These are phyloP conservation scores for Melieria omissa DNA, from an alignment of 2,888 invertebrate genomes.

Conservation along the genomic window DNA sequence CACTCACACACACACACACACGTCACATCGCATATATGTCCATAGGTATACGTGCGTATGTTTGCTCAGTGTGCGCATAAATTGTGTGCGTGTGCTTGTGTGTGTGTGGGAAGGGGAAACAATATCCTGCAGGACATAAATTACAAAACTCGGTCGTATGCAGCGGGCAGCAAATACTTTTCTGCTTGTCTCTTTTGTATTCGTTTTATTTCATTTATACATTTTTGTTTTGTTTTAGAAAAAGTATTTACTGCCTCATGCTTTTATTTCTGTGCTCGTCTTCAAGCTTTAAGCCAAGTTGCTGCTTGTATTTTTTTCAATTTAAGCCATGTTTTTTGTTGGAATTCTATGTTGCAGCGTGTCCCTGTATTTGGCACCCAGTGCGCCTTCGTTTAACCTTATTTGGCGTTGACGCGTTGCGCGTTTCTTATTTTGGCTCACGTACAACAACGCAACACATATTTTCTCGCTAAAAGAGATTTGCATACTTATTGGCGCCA, in stretches of 20 bases:
- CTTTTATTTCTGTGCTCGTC: too few relatives aligned
- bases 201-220: background rate
- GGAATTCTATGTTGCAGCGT: too few relatives aligned
- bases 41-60: constrained; percentile 3
- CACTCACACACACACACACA: background rate
- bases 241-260: too few relatives aligned
- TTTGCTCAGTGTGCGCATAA: background rate
- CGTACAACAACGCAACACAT: background rate
- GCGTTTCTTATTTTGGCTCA: background rate
- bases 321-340: too few relatives aligned
- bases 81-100: background rate
- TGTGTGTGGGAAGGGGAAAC: constrained; percentile 47
- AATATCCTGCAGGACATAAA: constrained; percentile 52
- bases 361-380: too few relatives aligned
- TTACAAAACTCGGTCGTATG: constrained; percentile 47
- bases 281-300: too few relatives aligned
- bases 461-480: constrained; percentile 18
- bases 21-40: too few relatives aligned
- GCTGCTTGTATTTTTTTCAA: too few relatives aligned
- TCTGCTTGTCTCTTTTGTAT: background rate
- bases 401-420: constrained; percentile 9
- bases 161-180: background rate
- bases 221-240: constrained; percentile 17
- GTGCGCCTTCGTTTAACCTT: background rate
- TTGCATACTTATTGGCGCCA: constrained; percentile 37